These are phyloP conservation scores for Mionectes olivaceus DNA, from an alignment of 2,797 vertebrate species.

Conservation along the genomic window DNA sequence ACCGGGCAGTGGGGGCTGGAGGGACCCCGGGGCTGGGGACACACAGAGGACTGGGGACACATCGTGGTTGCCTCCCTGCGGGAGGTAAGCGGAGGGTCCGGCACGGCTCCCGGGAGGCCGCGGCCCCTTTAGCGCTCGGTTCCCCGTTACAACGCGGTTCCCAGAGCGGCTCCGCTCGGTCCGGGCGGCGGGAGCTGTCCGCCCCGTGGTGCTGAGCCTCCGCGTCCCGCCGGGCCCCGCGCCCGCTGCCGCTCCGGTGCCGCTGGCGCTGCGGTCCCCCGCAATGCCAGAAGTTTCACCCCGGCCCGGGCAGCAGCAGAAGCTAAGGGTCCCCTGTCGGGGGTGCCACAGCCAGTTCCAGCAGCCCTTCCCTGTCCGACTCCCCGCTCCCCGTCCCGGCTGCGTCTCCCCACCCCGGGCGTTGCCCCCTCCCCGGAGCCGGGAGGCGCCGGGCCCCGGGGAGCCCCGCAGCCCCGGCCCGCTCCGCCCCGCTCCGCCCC, in stretches of 20 bases:
- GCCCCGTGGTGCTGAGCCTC: conserved; percentile 65
- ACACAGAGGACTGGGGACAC: not conserved
- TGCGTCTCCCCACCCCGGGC: not conserved
- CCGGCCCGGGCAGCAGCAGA: not conserved
- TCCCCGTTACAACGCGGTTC: not conserved
- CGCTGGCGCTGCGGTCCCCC: not conserved
- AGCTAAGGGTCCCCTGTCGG: not conserved
- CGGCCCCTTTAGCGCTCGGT: fast-evolving
- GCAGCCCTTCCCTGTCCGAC: not conserved
- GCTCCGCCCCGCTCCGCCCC: not conserved
- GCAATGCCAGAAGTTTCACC: conserved; percentile 21
- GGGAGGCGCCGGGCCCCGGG: not conserved
- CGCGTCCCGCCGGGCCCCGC: not conserved
- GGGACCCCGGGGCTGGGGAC: not conserved
- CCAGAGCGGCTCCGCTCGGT: not conserved
- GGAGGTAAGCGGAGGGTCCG: not conserved
- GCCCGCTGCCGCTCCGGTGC: not conserved
- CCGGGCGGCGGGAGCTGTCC: conserved; percentile 70
- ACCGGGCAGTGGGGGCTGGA: fast-evolving
- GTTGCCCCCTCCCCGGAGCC: not conserved
- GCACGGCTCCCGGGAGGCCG: not conserved
- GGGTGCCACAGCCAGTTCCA: not conserved
- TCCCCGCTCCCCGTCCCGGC: not conserved
- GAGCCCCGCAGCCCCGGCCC: not conserved
- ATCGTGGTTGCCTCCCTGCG: fast-evolving